A percentile compares a stretch with the other conserved stretches of the same genome.
phyloP scores from a whole-genome alignment of 2,888 invertebrate species.

The Erebia aethiops region DNA sequence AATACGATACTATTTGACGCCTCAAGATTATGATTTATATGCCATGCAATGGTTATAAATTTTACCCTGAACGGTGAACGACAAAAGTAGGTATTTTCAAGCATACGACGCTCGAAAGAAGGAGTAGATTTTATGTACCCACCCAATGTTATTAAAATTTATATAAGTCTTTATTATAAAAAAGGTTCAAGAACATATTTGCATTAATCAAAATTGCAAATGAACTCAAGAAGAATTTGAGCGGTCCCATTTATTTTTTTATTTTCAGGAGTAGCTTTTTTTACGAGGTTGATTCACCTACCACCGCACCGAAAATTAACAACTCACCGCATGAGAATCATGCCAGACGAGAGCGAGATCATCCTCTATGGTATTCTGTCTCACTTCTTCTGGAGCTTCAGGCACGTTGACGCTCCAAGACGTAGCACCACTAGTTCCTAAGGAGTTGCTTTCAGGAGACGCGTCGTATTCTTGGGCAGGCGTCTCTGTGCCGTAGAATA shows the following conservation, averaged over 20 bases:
- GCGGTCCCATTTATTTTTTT: too few species aligned
- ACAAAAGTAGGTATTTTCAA: not conserved
- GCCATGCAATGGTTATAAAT: constrained; percentile 2
- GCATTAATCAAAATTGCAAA: too few species aligned
- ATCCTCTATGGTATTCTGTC: constrained; percentile 84
- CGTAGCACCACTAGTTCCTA: constrained; percentile 50
- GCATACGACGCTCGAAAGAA: too few species aligned
- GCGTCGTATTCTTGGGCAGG: constrained; percentile 86
- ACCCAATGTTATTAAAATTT: not conserved
- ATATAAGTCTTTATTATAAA: not conserved
- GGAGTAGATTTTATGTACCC: not conserved
- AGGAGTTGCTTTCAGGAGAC: constrained; percentile 81
- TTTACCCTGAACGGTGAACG: not conserved
- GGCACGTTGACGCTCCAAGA: constrained; percentile 54
- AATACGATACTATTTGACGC: constrained; percentile 19
- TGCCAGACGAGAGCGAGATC: constrained; percentile 84
- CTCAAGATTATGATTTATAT: constrained; percentile 18
- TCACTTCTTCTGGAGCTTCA: constrained; percentile 75
- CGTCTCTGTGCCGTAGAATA: constrained; percentile 90
- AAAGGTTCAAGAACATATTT: too few species aligned
- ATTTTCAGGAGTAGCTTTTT: too few species aligned
- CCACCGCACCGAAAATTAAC: not conserved
- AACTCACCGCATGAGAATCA: constrained; percentile 84
- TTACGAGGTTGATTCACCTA: too few species aligned
- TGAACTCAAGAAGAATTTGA: too few species aligned